A percentile compares a stretch with the other conserved stretches of the same genome.
Evolutionary conservation across 37 sponge, comb jelly and placozoan species (phyloP).

Genomic region (Spongilla lacustris): DNA sequence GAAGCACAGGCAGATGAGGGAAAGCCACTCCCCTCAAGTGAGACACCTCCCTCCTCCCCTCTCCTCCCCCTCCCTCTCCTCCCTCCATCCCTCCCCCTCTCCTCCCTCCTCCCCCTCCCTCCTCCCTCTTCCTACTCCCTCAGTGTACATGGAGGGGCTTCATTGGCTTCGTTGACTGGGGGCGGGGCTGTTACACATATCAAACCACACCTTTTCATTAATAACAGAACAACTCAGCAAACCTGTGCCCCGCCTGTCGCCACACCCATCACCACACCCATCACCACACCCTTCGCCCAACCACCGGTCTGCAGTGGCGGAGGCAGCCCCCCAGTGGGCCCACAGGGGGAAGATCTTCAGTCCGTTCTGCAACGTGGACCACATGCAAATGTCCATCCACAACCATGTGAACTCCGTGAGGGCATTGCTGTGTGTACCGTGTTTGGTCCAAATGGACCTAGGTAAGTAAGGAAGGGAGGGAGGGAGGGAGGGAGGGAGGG

Average conservation of each 20-base stretch:
- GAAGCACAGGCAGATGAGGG: conserved; percentile 40
- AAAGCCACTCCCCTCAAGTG: not conserved
- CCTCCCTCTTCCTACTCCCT: not conserved
- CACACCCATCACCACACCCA: not conserved
- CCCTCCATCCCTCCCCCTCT: conserved; percentile 12
- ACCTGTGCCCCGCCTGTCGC: no score
- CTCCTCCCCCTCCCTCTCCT: conserved; percentile 30
- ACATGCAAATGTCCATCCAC: conserved; percentile 75
- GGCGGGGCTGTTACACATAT: not conserved
- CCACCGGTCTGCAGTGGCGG: not conserved
- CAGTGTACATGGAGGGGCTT: no score
- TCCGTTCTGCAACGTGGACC: conserved; percentile 82
- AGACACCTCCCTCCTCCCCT: conserved; percentile 13
- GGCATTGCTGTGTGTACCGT: conserved; percentile 71
- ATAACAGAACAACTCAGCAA: not conserved
- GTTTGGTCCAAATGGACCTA: conserved; percentile 41
- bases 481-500: not conserved
- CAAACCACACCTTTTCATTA: not conserved
- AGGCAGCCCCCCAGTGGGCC: not conserved
- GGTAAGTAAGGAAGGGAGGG: not conserved
- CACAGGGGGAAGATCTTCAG: conserved; percentile 37
- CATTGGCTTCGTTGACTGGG: not conserved
- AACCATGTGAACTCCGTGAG: conserved; percentile 74
- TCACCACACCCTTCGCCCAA: not conserved
- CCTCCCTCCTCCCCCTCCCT: conserved; percentile 6